Base-by-base conservation (phyloP, 1,140 invertebrate species). In the Akabosia matsudoensis region DNA sequence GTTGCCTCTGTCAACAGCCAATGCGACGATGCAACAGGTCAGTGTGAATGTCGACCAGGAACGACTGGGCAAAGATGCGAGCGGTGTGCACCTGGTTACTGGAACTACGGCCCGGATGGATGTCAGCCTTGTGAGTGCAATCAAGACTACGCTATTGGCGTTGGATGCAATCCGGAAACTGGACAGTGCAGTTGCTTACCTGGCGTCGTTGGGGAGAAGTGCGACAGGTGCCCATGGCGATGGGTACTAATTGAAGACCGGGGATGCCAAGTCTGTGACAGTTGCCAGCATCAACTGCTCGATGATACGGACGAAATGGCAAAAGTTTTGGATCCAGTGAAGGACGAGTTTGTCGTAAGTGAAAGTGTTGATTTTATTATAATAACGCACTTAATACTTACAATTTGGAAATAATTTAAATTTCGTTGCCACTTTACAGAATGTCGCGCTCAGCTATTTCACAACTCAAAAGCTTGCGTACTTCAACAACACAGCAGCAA, bases 101-200 rank as follows among this genome's bases (percentile, higher is more conserved):
- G 96, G 96, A 93, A 98, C 83, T 98, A 96, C 83, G 89, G 90
- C 0, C 84, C 87, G 0, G 87, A 90, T 0, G 97, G 97, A 73
- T 99, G 97, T 84, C 88, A 90, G 78, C 90, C 92, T 75, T 96
- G 94, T 82, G 91, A 90, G 73, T 97, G 94, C 82, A 95, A 94
- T 79, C 90, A 89, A 74, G 92, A 92, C 1, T 96, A 94, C 83
- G 95, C 95, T 0, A 88, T 93, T 30, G 95, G 94, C 0, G 91
- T 93, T 22, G 94, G 93, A 24, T 98, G 96, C 82, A 93, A 97
- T 84, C 88, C 91, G 0, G 82, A 87, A 13, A 97, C 92, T 1
- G 97, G 97, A 0, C 93, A 96, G 79, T 99, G 97, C 84, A 90
- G 93, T 73, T 99, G 97, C 86, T 85, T 99, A 28, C 94, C 93